Base-by-base conservation (phyloP, 2,113 vertebrate genomes). In the Rhea americana region DNA sequence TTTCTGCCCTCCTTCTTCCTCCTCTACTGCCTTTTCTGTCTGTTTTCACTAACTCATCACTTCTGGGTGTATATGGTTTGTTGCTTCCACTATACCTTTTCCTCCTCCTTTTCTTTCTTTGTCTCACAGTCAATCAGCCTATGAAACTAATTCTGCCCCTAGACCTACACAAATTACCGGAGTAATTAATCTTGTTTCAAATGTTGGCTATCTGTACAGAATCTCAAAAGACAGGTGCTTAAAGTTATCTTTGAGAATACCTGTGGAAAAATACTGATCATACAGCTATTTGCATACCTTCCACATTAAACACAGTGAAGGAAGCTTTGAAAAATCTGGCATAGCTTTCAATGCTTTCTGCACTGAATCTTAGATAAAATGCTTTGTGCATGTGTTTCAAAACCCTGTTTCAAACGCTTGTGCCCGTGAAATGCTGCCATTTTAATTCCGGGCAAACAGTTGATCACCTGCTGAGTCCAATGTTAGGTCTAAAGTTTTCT, bases 401-500 rank as follows among this genome's bases (percentile, higher is more conserved):
- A 94, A 94, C 79, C 92, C 62, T 62, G 62, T 51, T 96, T 97
- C 94, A 95, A 96, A 96, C 85, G 91, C 61, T 93, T 53, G 58
- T 94, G 73, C 93, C 95, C 94, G 88, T 5, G 11, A 96, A 97
- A 96, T 73, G 67, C 53, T 96, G 72, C 89, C 94, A 93, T 96
- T 97, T 91, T 96, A 97, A 97, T 96, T 86, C 92, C 96, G 68
- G 94, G 89, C 96, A 96, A 97, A 97, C 56, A 92, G 80, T 89
- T 86, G 95, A 95, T 97, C 96, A 96, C 97, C 96, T 96, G 96
- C 96, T 97, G 97, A 96, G 96, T 94, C 93, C 93, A 92, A 85
- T 86, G 94, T 95, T 91, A 95, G 80, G 85, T 92, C 95, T 95
- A 85, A 97, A 97, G 97, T 97, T 97, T 98, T 96, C 91, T 90